Percentiles rank a stretch among this genome's conserved stretches.
Conservation (phyloP, 2,797 vertebrate species). For the Hyperoplus lanceolatus region DNA sequence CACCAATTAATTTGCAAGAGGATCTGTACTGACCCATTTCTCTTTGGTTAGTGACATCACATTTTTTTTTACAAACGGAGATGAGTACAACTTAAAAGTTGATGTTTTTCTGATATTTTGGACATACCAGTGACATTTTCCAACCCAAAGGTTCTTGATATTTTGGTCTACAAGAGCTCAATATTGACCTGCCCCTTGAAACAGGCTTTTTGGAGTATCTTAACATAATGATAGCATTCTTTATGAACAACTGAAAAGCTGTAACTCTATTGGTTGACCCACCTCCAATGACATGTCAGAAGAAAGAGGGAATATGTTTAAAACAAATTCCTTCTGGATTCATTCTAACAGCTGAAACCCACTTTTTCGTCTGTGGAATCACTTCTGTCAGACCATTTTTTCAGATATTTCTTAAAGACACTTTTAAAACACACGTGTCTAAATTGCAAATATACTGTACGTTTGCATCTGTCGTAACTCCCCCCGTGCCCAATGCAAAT, state of each 20-base stretch:
- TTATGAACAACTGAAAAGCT: background rate
- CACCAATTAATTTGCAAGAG: conserved; percentile 50
- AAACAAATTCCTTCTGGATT: too few relatives aligned
- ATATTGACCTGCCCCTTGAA: background rate
- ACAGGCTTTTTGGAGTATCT: background rate
- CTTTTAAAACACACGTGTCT: too few relatives aligned
- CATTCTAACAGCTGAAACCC: too few relatives aligned
- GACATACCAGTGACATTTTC: background rate
- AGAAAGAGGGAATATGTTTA: background rate
- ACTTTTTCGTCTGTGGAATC: too few relatives aligned
- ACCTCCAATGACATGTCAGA: background rate
- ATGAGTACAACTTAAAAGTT: background rate
- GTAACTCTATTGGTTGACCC: too few relatives aligned
- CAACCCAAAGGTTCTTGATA: background rate
- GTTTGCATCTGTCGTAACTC: background rate
- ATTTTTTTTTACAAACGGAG: background rate
- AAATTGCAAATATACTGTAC: too few relatives aligned
- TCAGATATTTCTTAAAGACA: too few relatives aligned
- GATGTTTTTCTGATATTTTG: background rate
- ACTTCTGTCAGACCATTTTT: too few relatives aligned
- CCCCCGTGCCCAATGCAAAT: background rate
- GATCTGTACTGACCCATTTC: conserved; percentile 59
- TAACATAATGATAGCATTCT: background rate
- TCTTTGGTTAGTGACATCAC: conserved; percentile 8
- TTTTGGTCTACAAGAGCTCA: background rate